Percentiles rank a stretch among this genome's conserved stretches.
Conservation (phyloP, 2,797 vertebrate genomes). For the Hybognathus amarus region DNA sequence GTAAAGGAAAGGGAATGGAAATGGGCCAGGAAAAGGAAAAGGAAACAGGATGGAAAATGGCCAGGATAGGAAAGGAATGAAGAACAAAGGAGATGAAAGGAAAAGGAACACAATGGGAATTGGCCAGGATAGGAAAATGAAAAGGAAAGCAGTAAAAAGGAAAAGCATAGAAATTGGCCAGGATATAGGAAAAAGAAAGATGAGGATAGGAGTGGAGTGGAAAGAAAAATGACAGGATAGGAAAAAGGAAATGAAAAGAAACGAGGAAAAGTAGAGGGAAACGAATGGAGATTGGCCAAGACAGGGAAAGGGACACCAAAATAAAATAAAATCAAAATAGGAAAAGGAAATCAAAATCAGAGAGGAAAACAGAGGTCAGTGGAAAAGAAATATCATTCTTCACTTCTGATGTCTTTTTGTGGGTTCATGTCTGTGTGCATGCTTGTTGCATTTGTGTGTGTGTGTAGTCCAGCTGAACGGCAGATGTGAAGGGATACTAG, state of each 20-base stretch:
- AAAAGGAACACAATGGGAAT: background rate
- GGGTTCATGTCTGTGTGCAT: background rate
- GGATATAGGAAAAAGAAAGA: background rate
- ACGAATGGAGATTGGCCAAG: background rate
- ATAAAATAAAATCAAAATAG: background rate
- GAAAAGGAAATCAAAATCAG: background rate
- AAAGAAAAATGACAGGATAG: background rate
- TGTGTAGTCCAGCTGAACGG: slow-evolving; percentile 18
- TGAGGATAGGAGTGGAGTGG: too few relatives aligned
- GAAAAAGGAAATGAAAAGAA: background rate
- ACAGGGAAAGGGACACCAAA: background rate
- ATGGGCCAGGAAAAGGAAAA: background rate
- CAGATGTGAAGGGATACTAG: slow-evolving; percentile 19
- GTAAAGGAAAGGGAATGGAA: background rate
- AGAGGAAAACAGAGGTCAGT: background rate
- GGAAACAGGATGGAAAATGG: background rate
- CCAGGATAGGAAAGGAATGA: background rate
- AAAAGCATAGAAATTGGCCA: background rate
- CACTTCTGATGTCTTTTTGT: background rate
- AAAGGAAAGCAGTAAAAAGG: background rate
- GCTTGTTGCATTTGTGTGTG: background rate
- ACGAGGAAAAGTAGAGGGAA: background rate
- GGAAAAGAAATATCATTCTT: slow-evolving; percentile 1
- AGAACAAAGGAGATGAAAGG: background rate
- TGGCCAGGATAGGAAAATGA: background rate